A percentile compares a stretch with the other conserved stretches of the same genome.
phyloP scores from a whole-genome alignment of 2,888 invertebrate species.

The Macrophya annulata region DNA sequence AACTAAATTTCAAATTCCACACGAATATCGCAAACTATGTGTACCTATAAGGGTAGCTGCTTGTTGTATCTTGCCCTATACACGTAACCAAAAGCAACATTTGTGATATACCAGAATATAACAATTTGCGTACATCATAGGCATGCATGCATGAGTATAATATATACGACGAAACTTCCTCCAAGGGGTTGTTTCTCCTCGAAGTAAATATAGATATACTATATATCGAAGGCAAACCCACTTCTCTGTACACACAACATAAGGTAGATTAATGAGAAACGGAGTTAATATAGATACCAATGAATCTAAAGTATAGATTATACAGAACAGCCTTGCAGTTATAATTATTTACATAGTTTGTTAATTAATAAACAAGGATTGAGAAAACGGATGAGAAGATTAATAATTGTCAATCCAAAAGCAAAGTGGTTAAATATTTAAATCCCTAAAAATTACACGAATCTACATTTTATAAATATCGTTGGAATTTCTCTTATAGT shows the following conservation, averaged over 20 bases:
- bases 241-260: neutral
- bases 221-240: neutral
- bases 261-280: conserved; percentile 5
- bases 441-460: conserved; percentile 1
- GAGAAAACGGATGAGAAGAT: neutral
- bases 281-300: neutral
- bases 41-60: no score
- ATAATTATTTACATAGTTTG: neutral
- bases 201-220: conserved; percentile 37
- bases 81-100: conserved; percentile 4
- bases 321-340: neutral
- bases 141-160: conserved; percentile 22
- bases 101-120: conserved; percentile 23
- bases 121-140: conserved; percentile 33
- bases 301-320: neutral
- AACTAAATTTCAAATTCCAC: conserved; percentile 25
- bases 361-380: neutral
- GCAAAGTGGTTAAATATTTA: neutral
- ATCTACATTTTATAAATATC: neutral
- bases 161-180: conserved; percentile 12
- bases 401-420: neutral
- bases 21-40: neutral
- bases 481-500: neutral
- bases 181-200: neutral
- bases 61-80: neutral